Evolutionary conservation across 2,888 invertebrate genomes (phyloP), one percentile per base, ranked within the genome.

Genomic region (Congeria kusceri): DNA sequence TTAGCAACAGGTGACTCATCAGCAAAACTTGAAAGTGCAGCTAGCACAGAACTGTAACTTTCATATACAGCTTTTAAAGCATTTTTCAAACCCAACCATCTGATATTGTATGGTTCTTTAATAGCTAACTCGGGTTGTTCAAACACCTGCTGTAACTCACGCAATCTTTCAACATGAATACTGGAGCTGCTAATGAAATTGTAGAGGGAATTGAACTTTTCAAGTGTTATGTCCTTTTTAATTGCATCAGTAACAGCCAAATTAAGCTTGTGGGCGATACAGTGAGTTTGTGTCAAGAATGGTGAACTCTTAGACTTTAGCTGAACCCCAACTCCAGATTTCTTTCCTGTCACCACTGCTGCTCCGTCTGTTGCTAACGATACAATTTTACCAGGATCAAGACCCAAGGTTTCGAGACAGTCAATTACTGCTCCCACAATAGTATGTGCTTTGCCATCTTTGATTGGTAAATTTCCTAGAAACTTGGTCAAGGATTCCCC

Each of bases 261-360:
- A 32, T 77, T 83, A 0, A 83, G 47, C 27, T 83, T 56, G 46
- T 78, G 75, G 0, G 70, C 78, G 1, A 73, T 44, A 71, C 80
- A 83, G 28, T 83, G 77, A 28, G 77, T 77, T 25, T 78, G 75
- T 11, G 73, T 59, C 46, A 53, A 57, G 59, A 80, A 83, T 32
- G 81, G 71, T 4, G 67, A 25, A 47, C 47, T 62, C 61, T 77
- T 74, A n/a, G 67, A 29, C 27, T 62, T 49, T 0, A 80, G 13
- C 49, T 77, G 77, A 11, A 77, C 71, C 5, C 77, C 77, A 49
- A 81, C 74, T 0, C 72, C 76, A n/a, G 61, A 58, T 53, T 67
- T 71, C 46, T 44, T 65, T 5, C 77, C 63, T n/a, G 39, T 58
- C 79, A 79, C 67, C 0, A 39, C 47, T 15, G 66, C 27, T 7